phyloP scores from a whole-genome alignment of 2,888 invertebrate genomes.

The Nemurella pictetii region DNA sequence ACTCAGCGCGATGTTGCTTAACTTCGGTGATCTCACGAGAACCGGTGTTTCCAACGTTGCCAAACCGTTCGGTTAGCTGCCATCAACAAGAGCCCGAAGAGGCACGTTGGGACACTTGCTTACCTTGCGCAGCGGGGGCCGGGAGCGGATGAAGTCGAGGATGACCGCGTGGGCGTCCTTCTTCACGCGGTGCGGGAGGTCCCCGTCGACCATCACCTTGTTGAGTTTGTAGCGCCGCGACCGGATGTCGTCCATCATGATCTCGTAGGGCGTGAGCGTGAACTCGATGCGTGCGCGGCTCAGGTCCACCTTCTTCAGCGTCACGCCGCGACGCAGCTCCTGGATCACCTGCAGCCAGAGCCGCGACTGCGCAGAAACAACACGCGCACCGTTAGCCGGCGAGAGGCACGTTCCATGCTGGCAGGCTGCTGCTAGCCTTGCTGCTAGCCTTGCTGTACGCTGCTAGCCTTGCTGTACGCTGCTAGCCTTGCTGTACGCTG shows the following conservation, averaged over 20 bases:
- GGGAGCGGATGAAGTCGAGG: conserved; percentile 93
- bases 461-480: too few species aligned
- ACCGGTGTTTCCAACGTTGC: too few species aligned
- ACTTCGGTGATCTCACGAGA: too few species aligned
- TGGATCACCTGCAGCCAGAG: conserved; percentile 96
- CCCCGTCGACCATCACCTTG: conserved; percentile 82
- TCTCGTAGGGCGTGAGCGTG: conserved; percentile 94
- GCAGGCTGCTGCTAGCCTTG: too few species aligned
- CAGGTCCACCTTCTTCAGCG: conserved; percentile 84
- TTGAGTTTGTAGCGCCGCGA: conserved; percentile 86
- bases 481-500: too few species aligned
- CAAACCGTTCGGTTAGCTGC: too few species aligned
- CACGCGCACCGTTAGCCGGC: not conserved
- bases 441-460: too few species aligned
- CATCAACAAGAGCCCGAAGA: not conserved
- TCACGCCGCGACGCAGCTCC: conserved; percentile 87
- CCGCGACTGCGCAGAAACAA: conserved; percentile 75
- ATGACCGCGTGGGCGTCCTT: conserved; percentile 96
- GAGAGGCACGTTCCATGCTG: not conserved
- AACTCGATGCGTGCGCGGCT: conserved; percentile 82
- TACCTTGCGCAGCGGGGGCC: conserved; percentile 91
- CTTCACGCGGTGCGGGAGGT: conserved; percentile 74
- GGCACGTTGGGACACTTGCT: conserved; percentile 42
- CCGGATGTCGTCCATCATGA: conserved; percentile 94
- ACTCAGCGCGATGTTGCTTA: too few species aligned